phyloP scores from a whole-genome alignment of 2,888 invertebrate species.

The Drosophila paracracens region DNA sequence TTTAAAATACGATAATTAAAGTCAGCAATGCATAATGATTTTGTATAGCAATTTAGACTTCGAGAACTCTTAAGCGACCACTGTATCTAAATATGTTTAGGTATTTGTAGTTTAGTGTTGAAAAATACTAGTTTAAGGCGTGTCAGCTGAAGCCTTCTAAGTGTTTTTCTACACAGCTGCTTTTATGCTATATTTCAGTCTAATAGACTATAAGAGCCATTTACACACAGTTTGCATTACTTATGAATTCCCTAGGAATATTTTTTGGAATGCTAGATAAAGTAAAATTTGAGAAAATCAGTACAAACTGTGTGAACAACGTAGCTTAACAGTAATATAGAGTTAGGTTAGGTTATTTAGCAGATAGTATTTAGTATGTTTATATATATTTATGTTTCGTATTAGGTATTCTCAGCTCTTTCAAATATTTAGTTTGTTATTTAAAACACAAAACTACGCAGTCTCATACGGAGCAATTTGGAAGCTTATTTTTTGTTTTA shows the following conservation, averaged over 20 bases:
- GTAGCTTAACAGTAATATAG: slow-evolving; percentile 37
- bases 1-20: not conserved
- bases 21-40: too few relatives aligned
- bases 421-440: slow-evolving; percentile 28
- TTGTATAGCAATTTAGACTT: not conserved
- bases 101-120: slow-evolving; percentile 20
- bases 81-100: not conserved
- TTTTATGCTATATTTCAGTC: slow-evolving; percentile 64
- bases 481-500: slow-evolving; percentile 58
- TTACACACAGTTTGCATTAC: slow-evolving; percentile 30
- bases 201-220: slow-evolving; percentile 51
- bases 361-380: slow-evolving; percentile 38
- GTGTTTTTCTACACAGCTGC: slow-evolving; percentile 1
- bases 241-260: not conserved
- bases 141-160: slow-evolving; percentile 39
- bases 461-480: slow-evolving; percentile 78
- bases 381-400: slow-evolving; percentile 20
- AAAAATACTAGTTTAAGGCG: slow-evolving; percentile 29
- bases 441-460: slow-evolving; percentile 71
- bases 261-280: not conserved
- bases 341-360: slow-evolving; percentile 36
- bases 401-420: slow-evolving; percentile 9
- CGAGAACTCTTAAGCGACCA: not conserved
- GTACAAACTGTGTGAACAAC: slow-evolving; percentile 37
- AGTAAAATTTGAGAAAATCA: not conserved